Conservation (phyloP, 92 coral and sea anemone genomes). For the Palythoa caribaeorum region DNA sequence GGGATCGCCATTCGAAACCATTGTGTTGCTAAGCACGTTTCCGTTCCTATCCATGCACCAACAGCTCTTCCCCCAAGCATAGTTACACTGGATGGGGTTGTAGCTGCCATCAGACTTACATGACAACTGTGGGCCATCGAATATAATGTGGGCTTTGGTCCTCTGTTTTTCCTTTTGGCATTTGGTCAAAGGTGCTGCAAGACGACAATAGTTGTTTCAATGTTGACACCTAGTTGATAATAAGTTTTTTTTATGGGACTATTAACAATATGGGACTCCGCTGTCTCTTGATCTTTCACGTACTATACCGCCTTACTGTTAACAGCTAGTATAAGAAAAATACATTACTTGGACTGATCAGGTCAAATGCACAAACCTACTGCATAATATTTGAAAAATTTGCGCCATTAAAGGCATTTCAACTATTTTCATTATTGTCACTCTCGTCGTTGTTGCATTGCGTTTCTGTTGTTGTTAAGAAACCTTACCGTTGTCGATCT, state of each 20-base stretch:
- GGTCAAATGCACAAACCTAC: too few relatives aligned
- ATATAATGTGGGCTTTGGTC: background rate
- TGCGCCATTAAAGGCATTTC: too few relatives aligned
- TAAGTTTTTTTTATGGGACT: too few relatives aligned
- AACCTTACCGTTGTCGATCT: too few relatives aligned
- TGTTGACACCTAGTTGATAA: background rate
- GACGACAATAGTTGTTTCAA: background rate
- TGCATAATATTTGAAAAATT: too few relatives aligned
- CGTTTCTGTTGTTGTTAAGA: too few relatives aligned
- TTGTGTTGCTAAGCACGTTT: constrained; percentile 30
- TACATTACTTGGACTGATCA: too few relatives aligned
- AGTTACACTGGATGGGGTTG: constrained; percentile 77
- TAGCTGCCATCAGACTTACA: constrained; percentile 70
- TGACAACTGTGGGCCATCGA: constrained; percentile 20
- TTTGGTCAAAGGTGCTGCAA: background rate
- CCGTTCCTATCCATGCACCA: constrained; percentile 49
- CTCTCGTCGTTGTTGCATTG: too few relatives aligned
- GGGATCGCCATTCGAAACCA: background rate
- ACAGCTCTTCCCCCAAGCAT: constrained; percentile 31
- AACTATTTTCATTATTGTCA: too few relatives aligned
- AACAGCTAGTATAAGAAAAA: too few relatives aligned
- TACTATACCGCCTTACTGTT: too few relatives aligned
- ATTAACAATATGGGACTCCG: too few relatives aligned
- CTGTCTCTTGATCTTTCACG: background rate
- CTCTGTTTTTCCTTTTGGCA: constrained; percentile 46